phyloP scores from a whole-genome alignment of 2,888 invertebrate species.

The Drosophila rellima region DNA sequence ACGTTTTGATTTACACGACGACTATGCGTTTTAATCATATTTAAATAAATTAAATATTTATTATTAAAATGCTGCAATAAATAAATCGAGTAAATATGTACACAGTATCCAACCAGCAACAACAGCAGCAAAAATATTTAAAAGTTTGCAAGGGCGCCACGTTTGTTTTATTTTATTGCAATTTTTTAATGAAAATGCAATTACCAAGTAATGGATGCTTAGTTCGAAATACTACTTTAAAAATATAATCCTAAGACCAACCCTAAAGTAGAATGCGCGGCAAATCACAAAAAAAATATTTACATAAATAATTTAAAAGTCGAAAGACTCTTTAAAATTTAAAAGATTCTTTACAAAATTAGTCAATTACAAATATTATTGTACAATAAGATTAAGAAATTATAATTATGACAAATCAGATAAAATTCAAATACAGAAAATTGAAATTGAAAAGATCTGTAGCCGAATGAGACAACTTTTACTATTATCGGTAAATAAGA shows the following conservation, averaged over 20 bases:
- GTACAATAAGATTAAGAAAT: too few species aligned
- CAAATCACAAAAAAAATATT: neutral
- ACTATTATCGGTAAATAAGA: neutral
- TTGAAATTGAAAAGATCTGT: too few species aligned
- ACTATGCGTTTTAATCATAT: conserved; percentile 73
- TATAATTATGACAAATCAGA: too few species aligned
- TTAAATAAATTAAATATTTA: conserved; percentile 81
- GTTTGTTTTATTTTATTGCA: conserved; percentile 8
- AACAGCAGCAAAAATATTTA: conserved; percentile 9
- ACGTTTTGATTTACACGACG: conserved; percentile 76
- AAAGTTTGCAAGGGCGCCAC: neutral
- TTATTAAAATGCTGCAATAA: conserved; percentile 68
- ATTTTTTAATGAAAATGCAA: conserved; percentile 31
- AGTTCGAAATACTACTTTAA: conserved; percentile 9
- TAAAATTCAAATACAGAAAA: too few species aligned
- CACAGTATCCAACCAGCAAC: conserved; percentile 19
- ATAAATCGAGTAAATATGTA: conserved; percentile 70
- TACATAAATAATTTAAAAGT: too few species aligned
- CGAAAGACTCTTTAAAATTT: too few species aligned
- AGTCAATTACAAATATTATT: too few species aligned
- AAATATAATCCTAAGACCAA: neutral
- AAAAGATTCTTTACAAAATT: too few species aligned
- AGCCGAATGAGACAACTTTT: conserved; percentile 2
- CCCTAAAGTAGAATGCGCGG: neutral
- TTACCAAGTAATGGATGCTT: conserved; percentile 36